These are phyloP conservation scores for Polypterus bichir DNA, from an alignment of 2,113 vertebrate genomes.

Conservation along the genomic window DNA sequence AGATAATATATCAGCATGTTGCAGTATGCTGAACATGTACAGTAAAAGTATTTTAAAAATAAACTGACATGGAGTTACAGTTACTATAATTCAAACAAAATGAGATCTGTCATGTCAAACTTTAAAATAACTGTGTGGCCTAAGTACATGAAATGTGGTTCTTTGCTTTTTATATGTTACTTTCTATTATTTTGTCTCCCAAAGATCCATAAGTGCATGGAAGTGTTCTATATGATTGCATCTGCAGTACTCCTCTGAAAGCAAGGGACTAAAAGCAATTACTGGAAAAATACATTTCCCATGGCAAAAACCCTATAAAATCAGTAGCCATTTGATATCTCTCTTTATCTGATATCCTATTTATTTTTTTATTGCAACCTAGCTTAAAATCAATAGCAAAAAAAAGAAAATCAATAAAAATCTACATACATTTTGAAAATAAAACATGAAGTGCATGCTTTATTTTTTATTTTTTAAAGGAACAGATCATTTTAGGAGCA, in stretches of 20 bases:
- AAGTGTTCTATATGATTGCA: constrained; percentile 10
- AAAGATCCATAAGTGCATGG: constrained; percentile 3
- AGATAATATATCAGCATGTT: too few species aligned
- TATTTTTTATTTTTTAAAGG: not conserved
- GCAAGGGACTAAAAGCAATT: constrained; percentile 6
- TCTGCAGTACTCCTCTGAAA: not conserved
- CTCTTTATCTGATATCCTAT: not conserved
- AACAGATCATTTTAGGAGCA: not conserved
- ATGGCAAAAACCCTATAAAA: constrained; percentile 5
- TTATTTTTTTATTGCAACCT: not conserved
- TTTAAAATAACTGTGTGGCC: constrained; percentile 3
- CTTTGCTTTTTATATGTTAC: not conserved
- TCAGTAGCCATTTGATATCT: constrained; percentile 1
- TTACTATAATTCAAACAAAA: too few species aligned
- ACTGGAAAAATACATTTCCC: constrained; percentile 1
- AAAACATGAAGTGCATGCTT: not conserved
- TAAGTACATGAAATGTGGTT: not conserved
- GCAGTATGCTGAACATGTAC: too few species aligned
- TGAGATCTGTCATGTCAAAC: too few species aligned
- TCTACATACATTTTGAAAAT: not conserved
- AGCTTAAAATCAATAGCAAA: constrained; percentile 7
- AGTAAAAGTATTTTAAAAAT: too few species aligned
- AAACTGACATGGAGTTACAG: too few species aligned
- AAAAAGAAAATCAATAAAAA: constrained; percentile 9
- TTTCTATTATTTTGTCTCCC: not conserved